Evolutionary conservation across 2,113 vertebrate species (phyloP).

Genomic region (Lepisosteus oculatus): DNA sequence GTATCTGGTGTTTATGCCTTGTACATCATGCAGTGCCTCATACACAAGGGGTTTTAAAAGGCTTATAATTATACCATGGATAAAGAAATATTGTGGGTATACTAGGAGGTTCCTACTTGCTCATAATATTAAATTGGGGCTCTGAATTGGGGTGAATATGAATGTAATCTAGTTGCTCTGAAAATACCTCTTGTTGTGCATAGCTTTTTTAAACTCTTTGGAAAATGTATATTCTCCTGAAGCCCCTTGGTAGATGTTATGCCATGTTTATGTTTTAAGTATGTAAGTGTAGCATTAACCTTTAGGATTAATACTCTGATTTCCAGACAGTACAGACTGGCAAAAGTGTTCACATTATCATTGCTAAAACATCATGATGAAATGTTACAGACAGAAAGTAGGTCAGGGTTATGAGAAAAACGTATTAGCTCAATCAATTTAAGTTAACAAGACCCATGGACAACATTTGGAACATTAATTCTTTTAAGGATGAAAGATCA

Average conservation of each 20-base stretch:
- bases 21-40: too few species aligned
- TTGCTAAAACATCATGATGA: neutral
- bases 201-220: neutral
- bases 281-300: neutral
- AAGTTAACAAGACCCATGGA: neutral
- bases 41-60: too few species aligned
- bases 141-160: neutral
- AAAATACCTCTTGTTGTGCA: neutral
- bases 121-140: neutral
- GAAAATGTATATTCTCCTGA: neutral
- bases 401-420: neutral
- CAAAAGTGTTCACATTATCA: neutral
- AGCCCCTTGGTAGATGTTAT: neutral
- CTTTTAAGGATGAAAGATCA: neutral
- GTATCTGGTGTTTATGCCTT: too few species aligned
- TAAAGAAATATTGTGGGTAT: too few species aligned
- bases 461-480: neutral
- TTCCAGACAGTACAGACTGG: neutral
- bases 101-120: too few species aligned
- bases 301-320: neutral
- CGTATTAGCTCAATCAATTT: neutral
- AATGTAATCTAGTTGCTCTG: neutral
- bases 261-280: neutral
- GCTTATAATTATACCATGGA: too few species aligned
- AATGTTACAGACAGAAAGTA: neutral